These are phyloP conservation scores for Tinea pellionella DNA, from an alignment of 2,888 invertebrate species.

Conservation along the genomic window DNA sequence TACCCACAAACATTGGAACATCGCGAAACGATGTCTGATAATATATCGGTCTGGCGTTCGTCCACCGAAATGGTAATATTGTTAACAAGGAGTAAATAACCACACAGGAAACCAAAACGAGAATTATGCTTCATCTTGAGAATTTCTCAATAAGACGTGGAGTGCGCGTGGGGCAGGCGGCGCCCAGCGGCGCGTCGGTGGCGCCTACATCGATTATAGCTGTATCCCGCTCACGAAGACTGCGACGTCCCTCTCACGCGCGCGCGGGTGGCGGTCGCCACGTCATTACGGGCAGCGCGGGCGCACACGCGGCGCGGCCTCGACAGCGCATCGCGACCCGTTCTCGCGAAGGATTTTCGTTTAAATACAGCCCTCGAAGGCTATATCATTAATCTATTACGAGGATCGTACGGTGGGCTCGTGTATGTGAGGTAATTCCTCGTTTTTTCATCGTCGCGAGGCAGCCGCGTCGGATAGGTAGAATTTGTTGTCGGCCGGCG, in stretches of 20 bases:
- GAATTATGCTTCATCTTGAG: conserved; percentile 62
- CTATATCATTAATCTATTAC: conserved; percentile 68
- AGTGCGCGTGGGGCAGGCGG: conserved; percentile 59
- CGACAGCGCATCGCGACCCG: conserved; percentile 22
- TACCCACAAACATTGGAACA: neutral
- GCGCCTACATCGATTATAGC: conserved; percentile 52
- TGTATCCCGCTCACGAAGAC: conserved; percentile 27
- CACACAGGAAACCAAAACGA: conserved; percentile 52
- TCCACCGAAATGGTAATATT: conserved; percentile 63
- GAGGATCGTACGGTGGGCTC: conserved; percentile 30
- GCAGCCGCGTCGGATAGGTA: conserved; percentile 21
- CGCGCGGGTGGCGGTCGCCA: conserved; percentile 44
- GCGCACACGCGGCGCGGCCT: conserved; percentile 27
- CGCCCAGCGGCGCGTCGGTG: conserved; percentile 53
- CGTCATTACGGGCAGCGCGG: conserved; percentile 30
- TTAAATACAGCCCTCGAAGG: conserved; percentile 52
- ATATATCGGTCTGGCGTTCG: conserved; percentile 53
- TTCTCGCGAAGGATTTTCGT: conserved; percentile 29
- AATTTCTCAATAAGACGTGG: conserved; percentile 65
- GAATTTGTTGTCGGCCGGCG: conserved; percentile 37
- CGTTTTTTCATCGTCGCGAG: conserved; percentile 31
- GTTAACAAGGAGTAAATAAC: conserved; percentile 63
- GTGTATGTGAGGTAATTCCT: conserved; percentile 43
- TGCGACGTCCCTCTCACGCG: conserved; percentile 31
- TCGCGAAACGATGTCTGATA: conserved; percentile 28